These are phyloP conservation scores for Taenaris catops DNA, from an alignment of 2,888 invertebrate species.

Conservation along the genomic window DNA sequence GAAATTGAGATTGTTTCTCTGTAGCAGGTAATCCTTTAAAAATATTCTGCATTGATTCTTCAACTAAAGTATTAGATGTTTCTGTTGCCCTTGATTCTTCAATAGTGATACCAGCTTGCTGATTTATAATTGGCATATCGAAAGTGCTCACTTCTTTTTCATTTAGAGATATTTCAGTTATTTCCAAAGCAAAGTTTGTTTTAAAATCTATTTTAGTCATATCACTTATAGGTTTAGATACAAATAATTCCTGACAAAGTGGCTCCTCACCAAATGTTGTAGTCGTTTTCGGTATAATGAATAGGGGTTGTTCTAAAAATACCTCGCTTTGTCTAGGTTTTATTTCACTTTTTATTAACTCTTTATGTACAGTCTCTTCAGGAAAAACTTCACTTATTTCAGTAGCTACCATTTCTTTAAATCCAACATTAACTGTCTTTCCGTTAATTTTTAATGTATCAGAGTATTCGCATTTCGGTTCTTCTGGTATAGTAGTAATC, in stretches of 20 bases:
- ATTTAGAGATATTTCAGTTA: slow-evolving; percentile 27
- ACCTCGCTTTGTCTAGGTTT: slow-evolving; percentile 1
- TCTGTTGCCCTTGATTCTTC: slow-evolving; percentile 10
- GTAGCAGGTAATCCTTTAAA: slow-evolving; percentile 1
- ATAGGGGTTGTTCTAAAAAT: slow-evolving; percentile 4
- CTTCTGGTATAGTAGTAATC: background rate
- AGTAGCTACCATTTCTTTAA: slow-evolving; percentile 13
- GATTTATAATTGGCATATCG: slow-evolving; percentile 12
- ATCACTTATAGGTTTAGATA: slow-evolving; percentile 1
- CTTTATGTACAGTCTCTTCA: slow-evolving; percentile 7
- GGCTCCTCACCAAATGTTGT: slow-evolving; percentile 10
- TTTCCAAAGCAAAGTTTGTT: slow-evolving; percentile 17
- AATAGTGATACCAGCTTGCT: slow-evolving; percentile 6
- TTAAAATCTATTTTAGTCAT: slow-evolving; percentile 11
- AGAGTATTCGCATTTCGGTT: background rate
- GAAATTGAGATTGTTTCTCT: slow-evolving; percentile 6
- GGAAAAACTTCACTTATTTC: slow-evolving; percentile 12
- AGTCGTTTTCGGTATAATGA: slow-evolving; percentile 17
- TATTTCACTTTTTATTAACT: background rate
- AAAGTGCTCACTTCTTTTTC: slow-evolving; percentile 26
- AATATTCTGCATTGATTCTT: slow-evolving; percentile 6
- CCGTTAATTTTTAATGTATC: background rate
- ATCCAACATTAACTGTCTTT: slow-evolving; percentile 17
- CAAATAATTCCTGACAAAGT: slow-evolving; percentile 5
- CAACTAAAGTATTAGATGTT: slow-evolving; percentile 2